Evolutionary conservation across 2,797 vertebrate genomes (phyloP), one percentile per base, ranked within the genome.

Genomic region (Menidia menidia): DNA sequence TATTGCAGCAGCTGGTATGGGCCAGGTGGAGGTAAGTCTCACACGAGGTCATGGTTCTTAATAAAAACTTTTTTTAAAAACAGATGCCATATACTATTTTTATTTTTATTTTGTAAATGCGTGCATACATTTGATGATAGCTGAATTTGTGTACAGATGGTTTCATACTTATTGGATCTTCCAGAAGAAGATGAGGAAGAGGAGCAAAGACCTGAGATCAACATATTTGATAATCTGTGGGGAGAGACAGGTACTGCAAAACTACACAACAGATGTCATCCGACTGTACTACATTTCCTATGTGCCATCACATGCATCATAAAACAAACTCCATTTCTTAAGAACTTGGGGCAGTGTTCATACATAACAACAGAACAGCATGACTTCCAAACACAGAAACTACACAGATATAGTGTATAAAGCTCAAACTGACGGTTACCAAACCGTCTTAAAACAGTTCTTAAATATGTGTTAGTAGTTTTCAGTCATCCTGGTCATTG

Each of bases 141-240:
- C 12, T 69, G 44, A 73, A 39, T 66, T n/a, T 73, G 35, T 68
- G 33, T 60, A 44, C 43, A 99, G 97, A 95, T 96, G 60, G 96
- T 97, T 67, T 97, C 95, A 47, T 97, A 97, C 91, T 92, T 99
- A 65, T 93, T 99, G 81, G 96, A 97, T 92, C 95, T 96, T 65
- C 96, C 97, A 69, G 96, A 97, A 87, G 97, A 97, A 89, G 96
- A 97, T 1, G 95, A 97, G 86, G 94, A 97, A 43, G 96, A 97
- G 77, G 96, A 97, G 73, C 95, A 98, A 72, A 92, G 96, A 83
- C 95, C 97, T 16, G 96, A 98, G 77, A 96, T 99, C 89, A 97
- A 99, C 92, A 96, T 92, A 81, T 95, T 94, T 73, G 98, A 99
- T 92, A 96, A 95, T 73, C 94, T 99, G 2, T 99, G 97, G 97